Base-by-base conservation (phyloP, 1,140 invertebrate genomes). In the Eupeodes corollae region DNA sequence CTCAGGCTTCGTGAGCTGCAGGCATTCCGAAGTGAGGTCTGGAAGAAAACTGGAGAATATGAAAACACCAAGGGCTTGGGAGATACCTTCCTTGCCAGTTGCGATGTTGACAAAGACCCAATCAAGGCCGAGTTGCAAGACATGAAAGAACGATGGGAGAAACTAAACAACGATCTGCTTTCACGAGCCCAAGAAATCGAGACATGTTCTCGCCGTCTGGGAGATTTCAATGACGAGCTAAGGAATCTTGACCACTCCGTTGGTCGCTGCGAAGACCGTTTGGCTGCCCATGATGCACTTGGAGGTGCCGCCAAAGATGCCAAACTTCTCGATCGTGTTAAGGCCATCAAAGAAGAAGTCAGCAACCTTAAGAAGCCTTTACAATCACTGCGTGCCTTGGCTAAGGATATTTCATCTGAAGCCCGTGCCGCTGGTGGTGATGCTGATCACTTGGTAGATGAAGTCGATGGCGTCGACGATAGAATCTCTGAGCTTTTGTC, bases 1-100 rank as follows among this genome's bases (percentile, higher is more conserved):
- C 86, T 84, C 55, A 91, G 93, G 64, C 69, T 96, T 1, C 84
- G 88, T 48, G 92, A 97, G 59, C 71, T 95, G 26, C 88, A 91
- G 55, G 78, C 82, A 31, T 87, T 96, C 70, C 81, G 91, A 54
- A 94, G 91, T 63, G 93, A 96, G 57, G 80, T 95, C 0, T 89
- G 89, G 80, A 88, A 91, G 60, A 75, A 79, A 52, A 88, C 88
- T 41, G 90, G 88, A 10, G 92, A 96, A 68, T 94, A 86, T 62
- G 91, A 96, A 56, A 88, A 88, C 61, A 85, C 85, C 49, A 83
- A 81, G 61, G 85, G 79, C 0, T 71, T 84, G 3, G 91, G 91
- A 11, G 88, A 95, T 54, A 85, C 86, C 0, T 89, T 96, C 70
- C 70, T 88, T 16, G 77, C 77, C 3, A 78, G 86, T 44, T 92